Evolutionary conservation across 2,113 vertebrate species (phyloP).

Genomic region (Crotophaga sulcirostris): DNA sequence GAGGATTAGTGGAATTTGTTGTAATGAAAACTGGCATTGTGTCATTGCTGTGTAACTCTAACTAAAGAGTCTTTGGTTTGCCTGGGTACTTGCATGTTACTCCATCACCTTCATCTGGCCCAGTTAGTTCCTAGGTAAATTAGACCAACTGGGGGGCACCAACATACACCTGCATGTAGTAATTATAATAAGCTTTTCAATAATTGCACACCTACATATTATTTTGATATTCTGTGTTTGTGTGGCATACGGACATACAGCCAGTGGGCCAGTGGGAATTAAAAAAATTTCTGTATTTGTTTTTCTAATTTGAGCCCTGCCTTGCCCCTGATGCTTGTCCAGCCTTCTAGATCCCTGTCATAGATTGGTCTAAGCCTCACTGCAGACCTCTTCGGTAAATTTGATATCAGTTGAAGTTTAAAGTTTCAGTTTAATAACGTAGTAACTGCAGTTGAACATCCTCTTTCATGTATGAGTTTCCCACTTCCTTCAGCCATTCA

Average conservation of each 20-base stretch:
- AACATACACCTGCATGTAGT: neutral
- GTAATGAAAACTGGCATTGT: slow-evolving; percentile 29
- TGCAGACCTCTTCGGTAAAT: neutral
- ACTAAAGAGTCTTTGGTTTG: neutral
- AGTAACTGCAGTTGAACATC: neutral
- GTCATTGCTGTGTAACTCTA: neutral
- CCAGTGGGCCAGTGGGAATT: neutral
- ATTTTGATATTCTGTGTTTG: neutral
- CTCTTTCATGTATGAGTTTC: neutral
- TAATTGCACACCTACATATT: neutral
- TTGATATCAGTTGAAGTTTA: neutral
- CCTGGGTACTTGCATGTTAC: neutral
- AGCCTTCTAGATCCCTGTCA: neutral
- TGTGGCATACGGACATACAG: neutral
- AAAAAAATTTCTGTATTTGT: neutral
- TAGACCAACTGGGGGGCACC: neutral
- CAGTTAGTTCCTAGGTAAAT: neutral
- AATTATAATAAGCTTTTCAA: neutral
- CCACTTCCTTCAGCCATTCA: neutral
- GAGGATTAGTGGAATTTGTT: slow-evolving; percentile 53
- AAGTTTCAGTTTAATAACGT: slow-evolving; percentile 23
- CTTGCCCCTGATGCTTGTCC: neutral
- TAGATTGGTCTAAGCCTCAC: neutral
- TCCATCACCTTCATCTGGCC: neutral
- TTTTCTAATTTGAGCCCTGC: neutral